Evolutionary conservation across 2,888 invertebrate genomes (phyloP).

Genomic region (Drosophila merina): DNA sequence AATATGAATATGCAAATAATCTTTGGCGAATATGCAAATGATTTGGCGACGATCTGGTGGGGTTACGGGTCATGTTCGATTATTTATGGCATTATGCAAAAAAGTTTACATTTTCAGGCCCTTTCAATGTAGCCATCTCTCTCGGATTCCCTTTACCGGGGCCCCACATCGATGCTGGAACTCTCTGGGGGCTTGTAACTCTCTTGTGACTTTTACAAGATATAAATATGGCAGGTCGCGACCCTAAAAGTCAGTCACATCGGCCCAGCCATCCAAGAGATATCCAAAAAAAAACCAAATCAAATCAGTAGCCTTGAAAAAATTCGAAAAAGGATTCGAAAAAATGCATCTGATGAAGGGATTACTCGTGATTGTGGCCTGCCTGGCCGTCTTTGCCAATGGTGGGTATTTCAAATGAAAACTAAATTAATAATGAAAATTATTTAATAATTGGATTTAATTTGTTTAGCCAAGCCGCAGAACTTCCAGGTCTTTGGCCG

Average conservation of each 20-base stretch:
- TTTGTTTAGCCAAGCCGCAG: slow-evolving; percentile 49
- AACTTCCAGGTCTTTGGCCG: slow-evolving; percentile 49
- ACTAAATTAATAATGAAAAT: neutral
- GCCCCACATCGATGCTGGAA: no score
- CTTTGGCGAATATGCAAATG: slow-evolving; percentile 46
- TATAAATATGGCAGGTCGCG: slow-evolving; percentile 66
- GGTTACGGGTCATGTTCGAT: slow-evolving; percentile 58
- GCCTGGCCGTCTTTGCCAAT: slow-evolving; percentile 56
- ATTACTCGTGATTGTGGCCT: slow-evolving; percentile 53
- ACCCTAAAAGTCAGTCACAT: slow-evolving; percentile 67
- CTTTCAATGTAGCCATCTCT: neutral
- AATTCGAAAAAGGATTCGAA: neutral
- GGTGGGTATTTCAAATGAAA: slow-evolving; percentile 56
- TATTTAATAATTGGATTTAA: neutral
- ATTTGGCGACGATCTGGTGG: slow-evolving; percentile 13
- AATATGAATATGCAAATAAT: slow-evolving; percentile 67
- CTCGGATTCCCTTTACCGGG: no score
- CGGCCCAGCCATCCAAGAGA: slow-evolving; percentile 57
- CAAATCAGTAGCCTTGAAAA: slow-evolving; percentile 1
- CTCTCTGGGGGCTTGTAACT: slow-evolving; percentile 27
- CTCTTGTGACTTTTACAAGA: slow-evolving; percentile 24
- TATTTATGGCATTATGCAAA: slow-evolving; percentile 74
- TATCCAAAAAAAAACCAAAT: slow-evolving; percentile 59
- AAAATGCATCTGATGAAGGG: slow-evolving; percentile 57
- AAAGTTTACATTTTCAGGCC: slow-evolving; percentile 53